Base-by-base conservation (phyloP, 1,140 invertebrate species). In the Streblospio benedicti region DNA sequence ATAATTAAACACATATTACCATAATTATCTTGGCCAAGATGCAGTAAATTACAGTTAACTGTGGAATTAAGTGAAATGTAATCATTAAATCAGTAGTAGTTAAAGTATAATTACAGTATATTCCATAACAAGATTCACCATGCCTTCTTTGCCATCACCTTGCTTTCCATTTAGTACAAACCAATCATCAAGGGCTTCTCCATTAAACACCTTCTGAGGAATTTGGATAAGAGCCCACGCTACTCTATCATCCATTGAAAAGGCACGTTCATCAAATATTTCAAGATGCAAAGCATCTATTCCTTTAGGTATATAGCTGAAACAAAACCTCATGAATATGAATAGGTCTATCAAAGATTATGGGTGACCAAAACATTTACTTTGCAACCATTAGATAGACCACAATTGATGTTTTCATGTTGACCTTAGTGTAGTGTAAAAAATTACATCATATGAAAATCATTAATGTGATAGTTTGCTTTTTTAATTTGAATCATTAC, bases 201-300 rank as follows among this genome's bases (percentile, higher is more conserved):
- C 90, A 75, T 84, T 81, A 53, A 95, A 82, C 14, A 94, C 88
- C 63, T 84, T 81, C 57, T 84, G 79, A 2, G 93, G 91, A 71
- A 97, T 91, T 28, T 83, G 83, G 35, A 81, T 71, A 71, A 91
- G 86, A 2, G 87, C 85, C 90, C 91, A 97, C 1, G 93, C 94
- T 66, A 98, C 88, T 59, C 93, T 80, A 75, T 97, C 93, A 79
- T 97, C 93, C 82, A 90, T 87, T 27, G 91, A 92, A 75, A 98
- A 95, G 2, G 91, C 90, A 78, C 91, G 88, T 80, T 98, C 94
- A 80, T 98, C 94, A 79, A 89, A 97, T 60, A 98, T 90, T 83
- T 97, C 93, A 71, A 97, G 68, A 67, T 90, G 90, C 68, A 97
- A 85, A 28, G 85, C 85, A 70, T 88, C 87, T 0, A 97, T 88